phyloP scores from a whole-genome alignment of 2,113 vertebrate genomes.

The Triplophysa siluroides region DNA sequence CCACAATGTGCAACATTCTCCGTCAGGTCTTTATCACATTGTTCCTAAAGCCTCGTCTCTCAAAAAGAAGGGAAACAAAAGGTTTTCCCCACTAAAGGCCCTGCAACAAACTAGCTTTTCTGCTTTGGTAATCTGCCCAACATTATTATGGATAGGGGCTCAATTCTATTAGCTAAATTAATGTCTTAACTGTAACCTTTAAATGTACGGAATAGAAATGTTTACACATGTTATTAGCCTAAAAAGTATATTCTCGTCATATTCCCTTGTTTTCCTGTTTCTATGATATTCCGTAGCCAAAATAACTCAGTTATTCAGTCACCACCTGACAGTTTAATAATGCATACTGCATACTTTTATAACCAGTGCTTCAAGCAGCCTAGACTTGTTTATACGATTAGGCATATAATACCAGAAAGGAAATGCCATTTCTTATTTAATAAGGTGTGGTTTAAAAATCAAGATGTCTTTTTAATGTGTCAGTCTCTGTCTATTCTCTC shows the following conservation, averaged over 20 bases:
- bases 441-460: not conserved
- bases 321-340: conserved; percentile 1
- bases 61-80: too few species aligned
- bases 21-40: not conserved
- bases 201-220: too few species aligned
- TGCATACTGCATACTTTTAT: conserved; percentile 13
- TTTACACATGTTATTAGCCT: not conserved
- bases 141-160: too few species aligned
- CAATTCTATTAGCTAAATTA: too few species aligned
- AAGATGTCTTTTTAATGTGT: not conserved
- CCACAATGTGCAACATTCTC: not conserved
- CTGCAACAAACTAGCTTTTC: too few species aligned
- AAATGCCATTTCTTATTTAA: conserved; percentile 1
- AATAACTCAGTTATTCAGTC: conserved; percentile 2
- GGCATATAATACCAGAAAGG: not conserved
- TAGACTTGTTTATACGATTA: conserved; percentile 14
- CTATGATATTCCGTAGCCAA: not conserved
- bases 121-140: too few species aligned
- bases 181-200: too few species aligned
- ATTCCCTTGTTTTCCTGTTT: not conserved
- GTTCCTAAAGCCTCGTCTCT: not conserved
- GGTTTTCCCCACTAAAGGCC: too few species aligned
- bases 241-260: too few species aligned
- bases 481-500: not conserved
- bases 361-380: conserved; percentile 17